Base-by-base conservation (phyloP, 2,888 invertebrate genomes). In the Agrochola circellaris region DNA sequence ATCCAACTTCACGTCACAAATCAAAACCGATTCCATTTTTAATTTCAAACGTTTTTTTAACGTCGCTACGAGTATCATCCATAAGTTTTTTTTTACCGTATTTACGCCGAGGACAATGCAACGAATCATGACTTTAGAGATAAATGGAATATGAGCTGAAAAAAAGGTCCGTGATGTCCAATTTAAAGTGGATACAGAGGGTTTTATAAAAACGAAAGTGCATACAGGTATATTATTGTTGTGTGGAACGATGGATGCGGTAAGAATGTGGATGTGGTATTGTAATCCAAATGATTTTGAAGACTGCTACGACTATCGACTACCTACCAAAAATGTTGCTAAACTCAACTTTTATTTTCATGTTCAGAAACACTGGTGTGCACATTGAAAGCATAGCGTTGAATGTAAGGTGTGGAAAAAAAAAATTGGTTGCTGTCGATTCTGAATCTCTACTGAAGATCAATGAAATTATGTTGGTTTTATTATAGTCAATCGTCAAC, bases 181-280 rank as follows among this genome's bases (percentile, higher is more conserved):
- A 93, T 93, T 94, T 93, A 91, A 87, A 93, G 91, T 93, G 91
- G 91, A 90, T 92, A 89, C 91, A 83, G 90, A 89, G 88, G 87
- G 88, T 85, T 90, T 92, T 93, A 94, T 93, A 94, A 94, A 94
- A 94, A 95, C 95, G 94, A 94, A 94, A 95, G 94, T 95, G 94
- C 93, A 93, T 92, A 89, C 85, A 90, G 87, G 85, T 85, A 88
- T 81, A 87, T 81, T 84, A 86, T 85, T 90, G 89, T 91, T 88
- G 81, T 77, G 92, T 83, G 79, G 89, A 77, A 56, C 67, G 15
- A 13, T 61, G 20, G 54, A 48, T 42, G 67, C 69, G 20, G 38
- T 26, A 65, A 17, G 15, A 60, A 54, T 13, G 9, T 78, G 75
- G 87, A 88, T 82, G 26, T 9, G 87, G 82, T 42, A 42, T 42